Evolutionary conservation across 2,797 vertebrate species (phyloP).

Genomic region (Apodemus agrarius): DNA sequence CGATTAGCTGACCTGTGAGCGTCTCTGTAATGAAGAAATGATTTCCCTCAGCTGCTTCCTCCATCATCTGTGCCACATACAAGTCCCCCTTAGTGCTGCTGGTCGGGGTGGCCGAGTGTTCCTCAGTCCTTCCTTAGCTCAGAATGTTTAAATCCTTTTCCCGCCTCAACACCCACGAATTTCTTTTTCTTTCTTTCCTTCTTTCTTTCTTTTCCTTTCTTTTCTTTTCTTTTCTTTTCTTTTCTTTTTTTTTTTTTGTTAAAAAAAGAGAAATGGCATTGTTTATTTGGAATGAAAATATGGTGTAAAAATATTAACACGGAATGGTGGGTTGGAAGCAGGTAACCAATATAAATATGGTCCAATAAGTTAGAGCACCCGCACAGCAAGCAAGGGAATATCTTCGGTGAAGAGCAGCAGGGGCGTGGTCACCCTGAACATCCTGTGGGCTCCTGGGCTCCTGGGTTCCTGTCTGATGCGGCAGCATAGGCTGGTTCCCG

Average conservation of each 20-base stretch:
- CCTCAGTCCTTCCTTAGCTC: background rate
- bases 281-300: slow-evolving; percentile 88
- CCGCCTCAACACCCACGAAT: background rate
- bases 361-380: slow-evolving; percentile 88
- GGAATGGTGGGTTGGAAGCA: slow-evolving; percentile 75
- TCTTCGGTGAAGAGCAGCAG: background rate
- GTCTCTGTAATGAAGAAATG: background rate
- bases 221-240: background rate
- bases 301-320: slow-evolving; percentile 87
- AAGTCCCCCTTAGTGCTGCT: background rate
- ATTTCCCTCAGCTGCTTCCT: background rate
- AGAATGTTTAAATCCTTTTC: background rate
- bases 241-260: background rate
- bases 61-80: background rate
- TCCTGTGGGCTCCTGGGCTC: background rate
- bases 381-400: slow-evolving; percentile 62
- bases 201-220: no score
- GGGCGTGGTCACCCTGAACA: background rate
- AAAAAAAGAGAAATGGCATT: slow-evolving; percentile 83
- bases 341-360: slow-evolving; percentile 87
- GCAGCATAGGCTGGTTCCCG: background rate
- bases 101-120: background rate
- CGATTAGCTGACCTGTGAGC: background rate
- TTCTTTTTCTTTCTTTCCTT: no score
- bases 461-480: background rate